Percentiles rank a stretch among this genome's conserved stretches.
These are phyloP conservation scores for Metellina segmentata DNA, from an alignment of 2,888 invertebrate genomes.

Conservation along the genomic window DNA sequence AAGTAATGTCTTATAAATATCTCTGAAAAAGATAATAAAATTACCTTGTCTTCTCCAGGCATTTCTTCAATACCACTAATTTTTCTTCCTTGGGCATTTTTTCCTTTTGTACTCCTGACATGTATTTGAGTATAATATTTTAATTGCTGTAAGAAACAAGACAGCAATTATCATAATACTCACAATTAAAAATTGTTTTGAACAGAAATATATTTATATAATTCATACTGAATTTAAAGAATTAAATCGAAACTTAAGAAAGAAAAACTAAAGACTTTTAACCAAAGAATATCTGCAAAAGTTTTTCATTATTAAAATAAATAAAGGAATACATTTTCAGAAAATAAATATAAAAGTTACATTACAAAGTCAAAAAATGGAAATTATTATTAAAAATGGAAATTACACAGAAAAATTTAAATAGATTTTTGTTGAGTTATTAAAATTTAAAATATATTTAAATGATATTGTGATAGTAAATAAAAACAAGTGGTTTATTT, in stretches of 20 bases:
- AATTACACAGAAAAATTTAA: too few species aligned
- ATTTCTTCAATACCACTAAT: conserved; percentile 98
- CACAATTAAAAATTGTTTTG: conserved; percentile 17
- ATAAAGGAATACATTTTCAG: too few species aligned
- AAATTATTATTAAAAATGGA: too few species aligned
- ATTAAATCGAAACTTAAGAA: conserved; percentile 50
- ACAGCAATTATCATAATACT: background rate
- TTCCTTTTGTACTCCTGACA: conserved; percentile 96
- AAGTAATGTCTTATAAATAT: background rate
- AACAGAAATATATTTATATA: background rate
- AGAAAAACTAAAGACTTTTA: too few species aligned
- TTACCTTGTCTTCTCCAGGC: conserved; percentile 93
- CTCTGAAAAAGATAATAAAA: background rate
- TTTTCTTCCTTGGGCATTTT: conserved; percentile 95
- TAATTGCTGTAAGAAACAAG: conserved; percentile 85
- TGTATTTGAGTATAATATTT: conserved; percentile 99
- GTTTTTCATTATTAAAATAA: too few species aligned
- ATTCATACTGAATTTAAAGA: background rate
- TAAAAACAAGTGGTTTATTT: too few species aligned
- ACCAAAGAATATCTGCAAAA: too few species aligned
- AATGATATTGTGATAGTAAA: too few species aligned
- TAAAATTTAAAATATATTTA: too few species aligned
- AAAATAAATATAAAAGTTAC: too few species aligned
- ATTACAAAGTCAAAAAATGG: too few species aligned
- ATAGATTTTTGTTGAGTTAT: too few species aligned